Evolutionary conservation across 2,888 invertebrate genomes (phyloP).

Genomic region (Noctuana brunneofusca): DNA sequence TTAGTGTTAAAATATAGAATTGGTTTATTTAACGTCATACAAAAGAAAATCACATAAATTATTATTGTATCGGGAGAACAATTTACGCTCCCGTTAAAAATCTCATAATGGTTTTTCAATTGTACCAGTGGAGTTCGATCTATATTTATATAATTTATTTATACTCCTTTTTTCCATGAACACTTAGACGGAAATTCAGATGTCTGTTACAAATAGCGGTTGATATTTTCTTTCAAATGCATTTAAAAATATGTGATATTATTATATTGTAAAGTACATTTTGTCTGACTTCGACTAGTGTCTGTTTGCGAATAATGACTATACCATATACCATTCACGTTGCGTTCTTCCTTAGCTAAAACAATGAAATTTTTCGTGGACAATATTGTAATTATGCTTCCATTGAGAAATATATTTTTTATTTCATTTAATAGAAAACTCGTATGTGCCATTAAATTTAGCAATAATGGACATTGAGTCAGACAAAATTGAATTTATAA

Average conservation of each 20-base stretch:
- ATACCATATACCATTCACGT: slow-evolving; percentile 57
- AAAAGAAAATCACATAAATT: slow-evolving; percentile 81
- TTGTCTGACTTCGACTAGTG: slow-evolving; percentile 81
- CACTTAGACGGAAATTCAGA: slow-evolving; percentile 48
- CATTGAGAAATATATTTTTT: slow-evolving; percentile 43
- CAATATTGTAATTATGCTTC: slow-evolving; percentile 48
- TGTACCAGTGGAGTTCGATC: slow-evolving; percentile 75
- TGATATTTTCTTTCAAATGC: slow-evolving; percentile 73
- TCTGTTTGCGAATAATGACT: slow-evolving; percentile 60
- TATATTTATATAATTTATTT: slow-evolving; percentile 69
- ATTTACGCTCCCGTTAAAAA: slow-evolving; percentile 80
- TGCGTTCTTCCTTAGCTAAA: slow-evolving; percentile 41
- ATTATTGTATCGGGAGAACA: slow-evolving; percentile 80
- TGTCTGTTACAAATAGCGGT: slow-evolving; percentile 56
- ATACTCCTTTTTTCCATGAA: slow-evolving; percentile 64
- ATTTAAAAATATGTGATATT: slow-evolving; percentile 83
- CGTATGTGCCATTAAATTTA: slow-evolving; percentile 69
- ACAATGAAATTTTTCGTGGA: slow-evolving; percentile 40
- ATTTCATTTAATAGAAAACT: slow-evolving; percentile 45
- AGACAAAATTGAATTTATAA: slow-evolving; percentile 75
- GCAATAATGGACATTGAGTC: slow-evolving; percentile 66
- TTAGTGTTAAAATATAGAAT: slow-evolving; percentile 82
- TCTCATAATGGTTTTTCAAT: slow-evolving; percentile 81
- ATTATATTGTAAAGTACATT: slow-evolving; percentile 78
- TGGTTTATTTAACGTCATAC: slow-evolving; percentile 81